phyloP scores from a whole-genome alignment of 2,888 invertebrate species.

The Yponomeuta evonymella region DNA sequence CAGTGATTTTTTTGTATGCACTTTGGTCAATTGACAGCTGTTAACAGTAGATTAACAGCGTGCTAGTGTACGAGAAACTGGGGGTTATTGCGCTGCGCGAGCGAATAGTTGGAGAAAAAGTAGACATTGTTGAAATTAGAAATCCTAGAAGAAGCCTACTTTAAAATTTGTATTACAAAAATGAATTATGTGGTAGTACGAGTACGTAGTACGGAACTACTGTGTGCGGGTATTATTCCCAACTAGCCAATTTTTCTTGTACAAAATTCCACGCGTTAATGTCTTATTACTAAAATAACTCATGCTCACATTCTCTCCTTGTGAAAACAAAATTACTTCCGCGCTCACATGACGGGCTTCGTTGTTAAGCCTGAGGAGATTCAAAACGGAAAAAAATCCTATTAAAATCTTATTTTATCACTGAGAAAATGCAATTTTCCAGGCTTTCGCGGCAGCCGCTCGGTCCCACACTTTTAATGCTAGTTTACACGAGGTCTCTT shows the following conservation, averaged over 20 bases:
- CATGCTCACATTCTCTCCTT: not conserved
- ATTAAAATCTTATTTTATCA: not conserved
- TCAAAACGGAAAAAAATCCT: not conserved
- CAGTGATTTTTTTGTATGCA: too few relatives aligned
- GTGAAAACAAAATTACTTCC: not conserved
- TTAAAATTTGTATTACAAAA: too few relatives aligned
- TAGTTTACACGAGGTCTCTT: not conserved
- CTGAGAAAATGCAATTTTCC: constrained; percentile 3
- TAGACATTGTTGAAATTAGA: too few relatives aligned
- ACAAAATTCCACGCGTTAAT: not conserved
- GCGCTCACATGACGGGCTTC: not conserved
- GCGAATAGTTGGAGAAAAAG: too few relatives aligned
- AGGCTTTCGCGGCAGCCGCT: not conserved
- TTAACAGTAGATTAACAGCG: too few relatives aligned
- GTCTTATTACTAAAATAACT: not conserved
- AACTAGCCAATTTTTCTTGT: not conserved
- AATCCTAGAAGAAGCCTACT: too few relatives aligned
- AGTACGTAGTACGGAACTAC: too few relatives aligned
- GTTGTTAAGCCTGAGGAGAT: not conserved
- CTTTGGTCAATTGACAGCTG: too few relatives aligned
- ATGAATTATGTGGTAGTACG: too few relatives aligned
- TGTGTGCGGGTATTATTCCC: too few relatives aligned
- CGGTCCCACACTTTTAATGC: constrained; percentile 4
- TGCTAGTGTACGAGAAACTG: too few relatives aligned
- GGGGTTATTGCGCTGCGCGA: too few relatives aligned